Evolutionary conservation across 2,113 vertebrate genomes (phyloP).

Genomic region (Macrotus californicus): DNA sequence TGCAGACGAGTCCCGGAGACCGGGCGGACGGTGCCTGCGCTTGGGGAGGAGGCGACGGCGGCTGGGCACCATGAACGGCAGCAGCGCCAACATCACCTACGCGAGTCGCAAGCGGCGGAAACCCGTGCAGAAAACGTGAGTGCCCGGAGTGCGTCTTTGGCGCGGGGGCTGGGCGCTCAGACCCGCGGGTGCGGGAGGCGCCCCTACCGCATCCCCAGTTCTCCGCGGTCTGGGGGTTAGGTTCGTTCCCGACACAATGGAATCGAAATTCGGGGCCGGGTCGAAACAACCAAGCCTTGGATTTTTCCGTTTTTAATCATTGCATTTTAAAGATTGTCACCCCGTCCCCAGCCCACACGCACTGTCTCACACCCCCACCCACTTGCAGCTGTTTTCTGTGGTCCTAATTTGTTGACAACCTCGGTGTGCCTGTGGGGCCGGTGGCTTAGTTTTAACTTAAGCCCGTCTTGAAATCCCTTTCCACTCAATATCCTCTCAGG

Average conservation of each 20-base stretch:
- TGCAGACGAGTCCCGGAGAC: not conserved
- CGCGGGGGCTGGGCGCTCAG: not conserved
- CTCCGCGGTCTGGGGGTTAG: not conserved
- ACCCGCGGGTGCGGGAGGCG: not conserved
- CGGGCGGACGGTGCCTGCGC: not conserved
- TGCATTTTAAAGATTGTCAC: not conserved
- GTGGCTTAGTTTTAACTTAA: constrained; percentile 16
- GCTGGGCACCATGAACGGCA: constrained; percentile 76
- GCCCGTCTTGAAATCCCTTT: not conserved
- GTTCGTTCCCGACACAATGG: not conserved
- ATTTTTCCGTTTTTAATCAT: not conserved
- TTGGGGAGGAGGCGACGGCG: not conserved
- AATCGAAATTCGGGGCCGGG: not conserved
- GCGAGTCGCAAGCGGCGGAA: constrained; percentile 88
- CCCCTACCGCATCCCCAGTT: not conserved
- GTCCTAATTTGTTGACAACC: constrained; percentile 25
- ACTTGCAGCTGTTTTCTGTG: not conserved
- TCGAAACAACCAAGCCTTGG: not conserved
- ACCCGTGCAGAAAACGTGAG: constrained; percentile 87
- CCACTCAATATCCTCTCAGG: not conserved
- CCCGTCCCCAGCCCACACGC: not conserved
- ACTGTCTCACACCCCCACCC: not conserved
- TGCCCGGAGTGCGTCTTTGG: not conserved
- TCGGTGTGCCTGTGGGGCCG: not conserved
- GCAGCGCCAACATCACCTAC: constrained; percentile 80